These are phyloP conservation scores for Chamaea fasciata DNA, from an alignment of 2,113 vertebrate species.

Conservation along the genomic window DNA sequence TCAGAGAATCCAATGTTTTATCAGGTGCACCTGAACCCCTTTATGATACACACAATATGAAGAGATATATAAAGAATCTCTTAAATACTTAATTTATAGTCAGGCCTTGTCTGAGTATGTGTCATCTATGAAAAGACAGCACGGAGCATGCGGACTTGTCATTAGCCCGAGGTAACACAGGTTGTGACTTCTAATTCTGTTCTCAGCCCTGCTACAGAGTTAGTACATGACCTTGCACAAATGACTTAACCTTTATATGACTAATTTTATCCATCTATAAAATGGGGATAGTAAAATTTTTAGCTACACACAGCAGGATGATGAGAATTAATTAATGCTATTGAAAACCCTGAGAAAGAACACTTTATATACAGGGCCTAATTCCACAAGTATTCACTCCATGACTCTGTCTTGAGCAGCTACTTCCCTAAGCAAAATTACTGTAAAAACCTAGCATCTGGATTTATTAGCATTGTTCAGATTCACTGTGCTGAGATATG, in stretches of 20 bases:
- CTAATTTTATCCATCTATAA: conserved; percentile 46
- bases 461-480: neutral
- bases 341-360: conserved; percentile 20
- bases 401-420: neutral
- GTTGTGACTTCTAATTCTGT: conserved; percentile 36
- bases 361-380: neutral
- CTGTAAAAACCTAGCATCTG: neutral
- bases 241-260: conserved; percentile 50
- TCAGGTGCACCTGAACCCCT: neutral
- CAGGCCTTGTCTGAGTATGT: neutral
- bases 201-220: conserved; percentile 2
- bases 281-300: conserved; percentile 35
- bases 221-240: conserved; percentile 45
- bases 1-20: neutral
- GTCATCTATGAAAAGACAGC: conserved; percentile 16
- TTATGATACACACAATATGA: neutral
- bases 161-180: conserved; percentile 20
- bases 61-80: neutral
- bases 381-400: neutral
- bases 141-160: neutral
- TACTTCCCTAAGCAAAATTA: neutral
- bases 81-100: conserved; percentile 24
- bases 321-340: conserved; percentile 45
- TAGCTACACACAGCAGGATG: conserved; percentile 10
- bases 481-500: neutral